Evolutionary conservation across 2,113 vertebrate species (phyloP), one percentile per base, ranked within the genome.

Genomic region (Datnioides undecimradiatus): DNA sequence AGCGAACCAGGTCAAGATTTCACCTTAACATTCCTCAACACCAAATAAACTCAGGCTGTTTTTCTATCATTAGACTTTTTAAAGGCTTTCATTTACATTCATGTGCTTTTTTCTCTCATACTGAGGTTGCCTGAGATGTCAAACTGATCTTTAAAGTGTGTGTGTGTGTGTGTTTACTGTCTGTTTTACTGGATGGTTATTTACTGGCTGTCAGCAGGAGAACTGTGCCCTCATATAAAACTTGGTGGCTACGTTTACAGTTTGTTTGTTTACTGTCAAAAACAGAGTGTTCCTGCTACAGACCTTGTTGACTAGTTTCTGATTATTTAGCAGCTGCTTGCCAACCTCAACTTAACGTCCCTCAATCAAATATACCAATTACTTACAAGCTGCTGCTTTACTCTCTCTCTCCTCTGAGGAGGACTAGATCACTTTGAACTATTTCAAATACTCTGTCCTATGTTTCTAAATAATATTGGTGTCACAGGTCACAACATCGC

Each of bases 11-110:
- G 87, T 92, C 91, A 86, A 74, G 64, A 79, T 88, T 89, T 87
- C 77, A 89, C 92, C 84, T 90, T 82, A 46, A 76, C 87, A 85
- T 96, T 95, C 85, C 87, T 88, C 86, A 91, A 94, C 92, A 87
- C 92, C 93, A 95, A 94, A 94, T 86, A 90, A 92, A 82, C 83
- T 69, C 63, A 6, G 40, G 45, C 46, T 91, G 83, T 91, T 93
- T 87, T 91, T 89, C 84, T 83, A 70, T 82, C 63, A 64, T 82
- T 84, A 59, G 62, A 87, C 82, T 66, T 83, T 84, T 89, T 81
- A 76, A 83, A 87, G 75, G 69, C 80, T 81, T 87, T 73, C 84
- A 79, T 88, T 88, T 81, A 87, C 88, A 91, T 91, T 89, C 34
- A 63, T 84, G 40, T 74, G 59, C 31, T 69, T 86, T 85, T 67